phyloP scores from a whole-genome alignment of 2,797 vertebrate species.

The Iguana delicatissima region DNA sequence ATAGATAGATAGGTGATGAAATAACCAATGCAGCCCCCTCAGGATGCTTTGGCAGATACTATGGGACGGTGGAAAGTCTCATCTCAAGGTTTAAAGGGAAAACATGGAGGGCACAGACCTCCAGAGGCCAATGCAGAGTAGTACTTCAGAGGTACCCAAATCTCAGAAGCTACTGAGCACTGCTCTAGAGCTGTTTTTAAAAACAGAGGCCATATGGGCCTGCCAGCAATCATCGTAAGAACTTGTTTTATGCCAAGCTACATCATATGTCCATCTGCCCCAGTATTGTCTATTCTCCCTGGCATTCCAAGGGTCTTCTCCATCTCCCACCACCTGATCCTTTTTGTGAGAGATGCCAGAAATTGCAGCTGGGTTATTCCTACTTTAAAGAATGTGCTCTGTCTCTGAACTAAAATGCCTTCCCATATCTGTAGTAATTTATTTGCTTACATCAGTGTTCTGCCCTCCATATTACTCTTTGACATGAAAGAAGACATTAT shows the following conservation, averaged over 20 bases:
- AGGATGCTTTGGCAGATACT: no score
- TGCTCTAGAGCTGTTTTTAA: neutral
- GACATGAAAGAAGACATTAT: neutral
- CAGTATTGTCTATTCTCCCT: neutral
- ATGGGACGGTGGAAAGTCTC: no score
- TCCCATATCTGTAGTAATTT: neutral
- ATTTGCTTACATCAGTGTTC: neutral
- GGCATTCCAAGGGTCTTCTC: neutral
- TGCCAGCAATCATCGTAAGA: neutral
- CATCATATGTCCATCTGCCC: neutral
- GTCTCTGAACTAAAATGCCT: neutral
- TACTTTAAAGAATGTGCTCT: neutral
- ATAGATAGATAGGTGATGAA: no score
- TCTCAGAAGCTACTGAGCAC: no score
- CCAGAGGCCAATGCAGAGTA: no score
- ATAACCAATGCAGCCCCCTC: no score
- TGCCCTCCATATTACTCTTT: neutral
- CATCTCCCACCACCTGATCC: neutral
- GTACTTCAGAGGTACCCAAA: no score
- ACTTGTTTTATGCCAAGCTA: neutral
- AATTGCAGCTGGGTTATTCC: neutral
- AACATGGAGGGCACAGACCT: no score
- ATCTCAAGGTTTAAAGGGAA: no score
- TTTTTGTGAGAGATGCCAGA: neutral
- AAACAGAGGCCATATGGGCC: neutral